These are phyloP conservation scores for Helostoma temminkii DNA, from an alignment of 2,797 vertebrate species.

Conservation along the genomic window DNA sequence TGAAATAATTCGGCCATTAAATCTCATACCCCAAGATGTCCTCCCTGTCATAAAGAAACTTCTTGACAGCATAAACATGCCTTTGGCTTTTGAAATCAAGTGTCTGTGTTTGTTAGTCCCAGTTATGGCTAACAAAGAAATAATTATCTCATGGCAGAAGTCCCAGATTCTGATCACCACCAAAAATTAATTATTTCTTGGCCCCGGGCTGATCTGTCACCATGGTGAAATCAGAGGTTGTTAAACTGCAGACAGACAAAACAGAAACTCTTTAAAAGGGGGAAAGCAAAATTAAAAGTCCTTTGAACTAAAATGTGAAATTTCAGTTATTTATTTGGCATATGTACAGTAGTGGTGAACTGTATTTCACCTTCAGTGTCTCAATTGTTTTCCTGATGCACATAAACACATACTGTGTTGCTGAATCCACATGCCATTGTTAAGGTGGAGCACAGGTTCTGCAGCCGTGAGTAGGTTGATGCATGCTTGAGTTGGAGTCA, in stretches of 20 bases:
- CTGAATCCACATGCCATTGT: conserved; percentile 18
- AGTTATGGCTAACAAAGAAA: conserved; percentile 53
- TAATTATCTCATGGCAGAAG: conserved; percentile 64
- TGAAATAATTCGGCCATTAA: conserved; percentile 21
- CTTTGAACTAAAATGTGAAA: conserved; percentile 4
- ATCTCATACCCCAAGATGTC: conserved; percentile 30
- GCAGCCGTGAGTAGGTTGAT: not conserved
- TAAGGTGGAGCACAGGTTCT: not conserved
- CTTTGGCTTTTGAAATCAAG: conserved; percentile 38
- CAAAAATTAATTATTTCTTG: conserved; percentile 63
- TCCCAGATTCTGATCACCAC: conserved; percentile 60
- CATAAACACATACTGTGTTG: conserved; percentile 15
- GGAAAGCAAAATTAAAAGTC: not conserved
- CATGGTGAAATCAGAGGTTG: conserved; percentile 29
- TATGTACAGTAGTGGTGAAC: not conserved
- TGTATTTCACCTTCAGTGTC: not conserved
- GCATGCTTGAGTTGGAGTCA: conserved; percentile 6
- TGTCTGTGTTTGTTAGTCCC: conserved; percentile 50
- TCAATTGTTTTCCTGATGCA: not conserved
- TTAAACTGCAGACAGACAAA: conserved; percentile 18
- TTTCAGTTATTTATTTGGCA: conserved; percentile 3
- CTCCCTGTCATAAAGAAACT: conserved; percentile 34
- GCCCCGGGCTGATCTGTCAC: conserved; percentile 27
- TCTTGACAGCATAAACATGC: conserved; percentile 20
- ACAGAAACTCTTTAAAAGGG: conserved; percentile 5